Base-by-base conservation (phyloP, 2,888 invertebrate species). In the Elaeidobius kamerunicus region DNA sequence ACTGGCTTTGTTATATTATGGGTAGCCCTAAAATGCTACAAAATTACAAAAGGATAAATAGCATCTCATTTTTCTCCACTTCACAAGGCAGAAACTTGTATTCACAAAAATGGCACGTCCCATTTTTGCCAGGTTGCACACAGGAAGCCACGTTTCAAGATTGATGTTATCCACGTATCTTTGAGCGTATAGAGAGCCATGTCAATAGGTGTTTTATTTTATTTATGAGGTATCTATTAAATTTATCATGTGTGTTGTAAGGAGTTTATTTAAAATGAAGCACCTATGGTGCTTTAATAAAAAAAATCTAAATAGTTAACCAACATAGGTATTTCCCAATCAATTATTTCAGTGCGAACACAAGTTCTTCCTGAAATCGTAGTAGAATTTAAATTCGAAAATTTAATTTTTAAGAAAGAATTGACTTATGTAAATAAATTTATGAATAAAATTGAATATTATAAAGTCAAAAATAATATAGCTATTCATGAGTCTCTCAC, bases 51-150 rank as follows among this genome's bases (percentile, higher is more conserved):
- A 14, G 28, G 16, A 41, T 15, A 28, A 41, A 41, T 41, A 28
- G 17, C 27, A 12, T 12, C 2, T 7, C 28, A 41, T 28, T 41
- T 28, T 41, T 41, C 41, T 41, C 28, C 28, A 23, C 41, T 30
- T 32, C 32, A 15, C 28, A 32, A 42, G 12, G 32, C 32, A 12
- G 12, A 19, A 16, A 19, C 19, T 17, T 16, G 12, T 30, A 42
- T 43, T 14, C 42, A 42, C 18, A 30, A 42, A 43, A 43, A 42
- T 43, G 32, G 43, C 18, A 12, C 30, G 12, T 30, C 42, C 12
- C 42, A 42, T 42, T 42, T 42, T 42, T 42, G 30, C 17, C 42
- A 18, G 30, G 23, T 42, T n/a, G n/a, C 30, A 15, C 12, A 16
- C 17, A 43, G 43, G 43, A 32, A 43, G 32, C 14, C 30, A 12